Percentiles rank a stretch among this genome's conserved stretches.
Conservation (phyloP, 2,797 vertebrate species). For the Amphiprion clarkii region DNA sequence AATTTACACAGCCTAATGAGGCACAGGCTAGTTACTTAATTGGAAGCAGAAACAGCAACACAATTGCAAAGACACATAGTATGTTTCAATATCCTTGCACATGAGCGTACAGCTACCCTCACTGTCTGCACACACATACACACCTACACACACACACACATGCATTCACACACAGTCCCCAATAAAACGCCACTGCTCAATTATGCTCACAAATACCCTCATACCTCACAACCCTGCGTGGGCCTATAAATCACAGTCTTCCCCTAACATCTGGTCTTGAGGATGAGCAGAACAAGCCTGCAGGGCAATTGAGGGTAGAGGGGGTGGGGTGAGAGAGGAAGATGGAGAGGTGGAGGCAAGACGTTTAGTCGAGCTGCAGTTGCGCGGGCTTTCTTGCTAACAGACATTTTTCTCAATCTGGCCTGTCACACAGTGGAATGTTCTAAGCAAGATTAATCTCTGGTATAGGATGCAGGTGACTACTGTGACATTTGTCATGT, state of each 20-base stretch:
- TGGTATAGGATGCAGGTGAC: conserved; percentile 73
- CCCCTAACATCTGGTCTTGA: conserved; percentile 62
- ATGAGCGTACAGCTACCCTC: not conserved
- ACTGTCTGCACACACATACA: conserved; percentile 24
- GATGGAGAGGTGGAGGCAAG: conserved; percentile 50
- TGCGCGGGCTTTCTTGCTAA: conserved; percentile 58
- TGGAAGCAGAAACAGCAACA: conserved; percentile 43
- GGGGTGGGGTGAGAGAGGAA: conserved; percentile 24
- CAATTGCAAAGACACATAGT: conserved; percentile 31
- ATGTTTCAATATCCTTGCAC: conserved; percentile 29
- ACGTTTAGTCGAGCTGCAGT: conserved; percentile 43
- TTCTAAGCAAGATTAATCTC: conserved; percentile 83
- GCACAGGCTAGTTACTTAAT: conserved; percentile 54
- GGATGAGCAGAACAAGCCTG: conserved; percentile 64
- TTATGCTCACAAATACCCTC: conserved; percentile 79
- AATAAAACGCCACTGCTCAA: conserved; percentile 72
- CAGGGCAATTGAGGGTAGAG: conserved; percentile 53
- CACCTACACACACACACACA: conserved; percentile 8
- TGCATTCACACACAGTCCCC: conserved; percentile 33
- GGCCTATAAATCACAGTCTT: conserved; percentile 80
- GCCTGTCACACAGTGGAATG: conserved; percentile 72
- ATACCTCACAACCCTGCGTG: conserved; percentile 61
- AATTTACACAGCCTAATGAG: conserved; percentile 76
- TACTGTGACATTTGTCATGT: conserved; percentile 76
- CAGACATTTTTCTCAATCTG: conserved; percentile 86